A percentile compares a stretch with the other conserved stretches of the same genome.
Evolutionary conservation across 2,113 vertebrate species (phyloP).

Genomic region (Triplophysa dalaica): DNA sequence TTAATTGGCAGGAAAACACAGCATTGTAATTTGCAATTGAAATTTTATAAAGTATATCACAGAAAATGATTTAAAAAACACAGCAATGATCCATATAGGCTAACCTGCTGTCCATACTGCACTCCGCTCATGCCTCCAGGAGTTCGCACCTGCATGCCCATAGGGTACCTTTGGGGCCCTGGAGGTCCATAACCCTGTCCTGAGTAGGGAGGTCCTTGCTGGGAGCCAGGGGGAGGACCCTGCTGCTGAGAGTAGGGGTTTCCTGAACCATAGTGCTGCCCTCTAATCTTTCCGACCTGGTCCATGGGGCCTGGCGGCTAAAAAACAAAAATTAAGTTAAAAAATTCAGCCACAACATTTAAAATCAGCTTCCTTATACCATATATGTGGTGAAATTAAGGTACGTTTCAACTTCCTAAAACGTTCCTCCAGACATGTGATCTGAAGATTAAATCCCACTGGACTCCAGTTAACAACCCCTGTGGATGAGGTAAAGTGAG

Average conservation of each 20-base stretch:
- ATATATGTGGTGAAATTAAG: background rate
- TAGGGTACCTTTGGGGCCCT: slow-evolving; percentile 83
- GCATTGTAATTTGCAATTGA: too few species aligned
- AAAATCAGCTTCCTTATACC: background rate
- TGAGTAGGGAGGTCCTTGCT: slow-evolving; percentile 81
- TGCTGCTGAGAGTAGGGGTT: slow-evolving; percentile 89
- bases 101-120: slow-evolving; percentile 93
- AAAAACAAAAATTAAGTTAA: slow-evolving; percentile 41
- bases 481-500: background rate
- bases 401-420: background rate
- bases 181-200: slow-evolving; percentile 84
- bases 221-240: slow-evolving; percentile 78
- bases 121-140: slow-evolving; percentile 86
- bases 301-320: slow-evolving; percentile 94
- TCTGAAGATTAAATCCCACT: too few species aligned
- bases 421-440: background rate
- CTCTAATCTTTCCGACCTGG: slow-evolving; percentile 95
- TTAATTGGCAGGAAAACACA: too few species aligned
- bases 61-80: background rate
- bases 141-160: slow-evolving; percentile 82
- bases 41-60: too few species aligned
- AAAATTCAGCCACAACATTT: slow-evolving; percentile 14
- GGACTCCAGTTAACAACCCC: background rate
- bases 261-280: slow-evolving; percentile 86
- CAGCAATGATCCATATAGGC: slow-evolving; percentile 11